Percentiles rank a stretch among this genome's conserved stretches.
These are phyloP conservation scores for Thamnophis sirtalis DNA, from an alignment of 2,113 vertebrate species.

Conservation along the genomic window DNA sequence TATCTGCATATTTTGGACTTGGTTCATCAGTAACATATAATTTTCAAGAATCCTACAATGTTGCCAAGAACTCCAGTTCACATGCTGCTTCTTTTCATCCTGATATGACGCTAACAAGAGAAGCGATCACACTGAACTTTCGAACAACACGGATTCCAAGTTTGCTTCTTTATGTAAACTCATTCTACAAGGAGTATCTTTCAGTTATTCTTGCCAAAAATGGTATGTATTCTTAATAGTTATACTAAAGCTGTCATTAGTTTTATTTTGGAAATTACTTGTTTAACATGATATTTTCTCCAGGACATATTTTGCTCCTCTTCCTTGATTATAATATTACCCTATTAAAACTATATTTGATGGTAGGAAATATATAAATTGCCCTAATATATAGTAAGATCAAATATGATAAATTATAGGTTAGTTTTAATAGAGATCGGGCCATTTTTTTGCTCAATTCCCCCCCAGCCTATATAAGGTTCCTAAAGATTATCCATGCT, in stretches of 20 bases:
- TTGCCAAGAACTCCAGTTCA: slow-evolving; percentile 78
- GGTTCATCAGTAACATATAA: slow-evolving; percentile 81
- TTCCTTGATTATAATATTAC: not conserved
- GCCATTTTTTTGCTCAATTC: too few relatives aligned
- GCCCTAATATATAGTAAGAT: not conserved
- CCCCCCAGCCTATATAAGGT: too few relatives aligned
- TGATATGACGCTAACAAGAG: slow-evolving; percentile 77
- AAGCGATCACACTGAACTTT: slow-evolving; percentile 81
- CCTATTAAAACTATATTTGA: not conserved
- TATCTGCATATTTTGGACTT: slow-evolving; percentile 83
- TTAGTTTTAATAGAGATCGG: not conserved
- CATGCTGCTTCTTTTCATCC: slow-evolving; percentile 81
- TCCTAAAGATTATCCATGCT: too few relatives aligned
- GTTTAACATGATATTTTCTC: not conserved
- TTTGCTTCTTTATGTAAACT: slow-evolving; percentile 80
- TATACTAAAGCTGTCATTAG: not conserved
- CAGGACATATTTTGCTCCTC: not conserved
- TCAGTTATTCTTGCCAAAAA: slow-evolving; percentile 82
- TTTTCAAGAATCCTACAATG: slow-evolving; percentile 83
- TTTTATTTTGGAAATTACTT: not conserved
- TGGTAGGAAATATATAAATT: not conserved
- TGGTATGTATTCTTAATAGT: slow-evolving; percentile 53
- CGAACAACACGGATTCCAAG: slow-evolving; percentile 79
- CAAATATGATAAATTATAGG: not conserved
- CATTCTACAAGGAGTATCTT: slow-evolving; percentile 83